phyloP scores from a whole-genome alignment of 2,113 vertebrate species.

The Mesocricetus auratus region DNA sequence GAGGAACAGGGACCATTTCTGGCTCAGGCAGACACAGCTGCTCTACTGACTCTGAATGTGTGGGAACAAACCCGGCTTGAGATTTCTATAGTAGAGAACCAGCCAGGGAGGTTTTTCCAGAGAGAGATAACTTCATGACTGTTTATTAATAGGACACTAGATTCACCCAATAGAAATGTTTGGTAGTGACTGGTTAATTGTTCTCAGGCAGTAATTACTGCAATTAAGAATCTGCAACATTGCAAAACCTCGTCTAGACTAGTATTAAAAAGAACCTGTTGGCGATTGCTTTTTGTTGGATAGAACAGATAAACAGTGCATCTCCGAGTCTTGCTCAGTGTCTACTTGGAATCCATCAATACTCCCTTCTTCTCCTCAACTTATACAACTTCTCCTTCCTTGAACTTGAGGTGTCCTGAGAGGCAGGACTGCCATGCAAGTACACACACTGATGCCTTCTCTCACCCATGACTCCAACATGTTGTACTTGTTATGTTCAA shows the following conservation, averaged over 20 bases:
- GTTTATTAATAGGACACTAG: slow-evolving; percentile 85
- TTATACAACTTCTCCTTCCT: background rate
- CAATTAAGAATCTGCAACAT: slow-evolving; percentile 77
- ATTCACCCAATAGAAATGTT: slow-evolving; percentile 79
- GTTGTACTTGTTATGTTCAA: background rate
- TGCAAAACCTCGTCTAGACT: slow-evolving; percentile 78
- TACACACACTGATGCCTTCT: background rate
- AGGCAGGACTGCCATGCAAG: background rate
- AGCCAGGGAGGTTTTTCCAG: slow-evolving; percentile 80
- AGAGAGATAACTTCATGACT: slow-evolving; percentile 75
- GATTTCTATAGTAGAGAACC: slow-evolving; percentile 64
- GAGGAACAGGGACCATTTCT: slow-evolving; percentile 61
- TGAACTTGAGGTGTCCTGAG: background rate
- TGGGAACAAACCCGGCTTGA: slow-evolving; percentile 72
- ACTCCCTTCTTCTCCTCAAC: background rate
- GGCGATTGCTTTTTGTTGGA: slow-evolving; percentile 35
- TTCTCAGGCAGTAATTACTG: slow-evolving; percentile 82
- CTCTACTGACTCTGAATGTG: slow-evolving; percentile 24
- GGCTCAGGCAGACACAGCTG: slow-evolving; percentile 16
- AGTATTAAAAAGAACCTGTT: slow-evolving; percentile 78
- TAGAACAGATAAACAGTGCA: slow-evolving; percentile 31
- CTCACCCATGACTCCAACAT: background rate
- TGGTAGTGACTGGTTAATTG: slow-evolving; percentile 79
- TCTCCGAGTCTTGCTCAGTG: background rate
- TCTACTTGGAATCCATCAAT: slow-evolving; percentile 13